Base-by-base conservation (phyloP, 2,797 vertebrate species). In the Parambassis ranga region DNA sequence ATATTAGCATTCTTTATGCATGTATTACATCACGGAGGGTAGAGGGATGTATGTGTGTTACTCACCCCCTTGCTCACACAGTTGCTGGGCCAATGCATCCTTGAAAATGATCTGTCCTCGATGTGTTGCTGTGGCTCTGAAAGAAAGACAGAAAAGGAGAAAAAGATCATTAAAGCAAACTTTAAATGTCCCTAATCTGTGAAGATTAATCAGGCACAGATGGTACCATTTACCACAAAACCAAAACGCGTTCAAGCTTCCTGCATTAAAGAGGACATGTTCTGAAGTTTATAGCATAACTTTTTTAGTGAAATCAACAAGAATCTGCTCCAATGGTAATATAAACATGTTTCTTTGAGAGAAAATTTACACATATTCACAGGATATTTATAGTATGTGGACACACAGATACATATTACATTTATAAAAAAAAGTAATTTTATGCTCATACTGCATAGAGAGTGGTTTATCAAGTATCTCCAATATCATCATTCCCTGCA, bases 11-110 rank as follows among this genome's bases (percentile, higher is more conserved):
- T 61, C 44, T 43, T 50, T 48, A 61, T 24, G 43, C 49, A 55
- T n/a, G 26, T 47, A 50, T 22, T 41, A 52, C 59, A 50, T 36
- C 51, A 60, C 6, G 6, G 42, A 32, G 4, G 15, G 37, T 27
- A 39, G 28, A 30, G 56, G 41, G 6, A 18, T 5, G 9, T 11
- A 19, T 33, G 16, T 14, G 22, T 33, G 52, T 35, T 56, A 65
- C 96, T 95, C 90, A 99, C 97, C 96, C 96, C 97, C 98, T 79
- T 97, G 95, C 88, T 99, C 98, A 88, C 98, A 99, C 57, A 99
- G 89, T 80, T 98, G 98, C 81, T 98, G 96, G 78, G 95, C 98
- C 90, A 98, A 91, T 58, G 96, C 94, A 90, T 98, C 98, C 92
- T 99, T 99, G 91, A 99, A 99, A 88, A 98, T 93, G 84, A 99